These are phyloP conservation scores for Ptychobarbus kaznakovi DNA, from an alignment of 2,797 vertebrate species.

Conservation along the genomic window DNA sequence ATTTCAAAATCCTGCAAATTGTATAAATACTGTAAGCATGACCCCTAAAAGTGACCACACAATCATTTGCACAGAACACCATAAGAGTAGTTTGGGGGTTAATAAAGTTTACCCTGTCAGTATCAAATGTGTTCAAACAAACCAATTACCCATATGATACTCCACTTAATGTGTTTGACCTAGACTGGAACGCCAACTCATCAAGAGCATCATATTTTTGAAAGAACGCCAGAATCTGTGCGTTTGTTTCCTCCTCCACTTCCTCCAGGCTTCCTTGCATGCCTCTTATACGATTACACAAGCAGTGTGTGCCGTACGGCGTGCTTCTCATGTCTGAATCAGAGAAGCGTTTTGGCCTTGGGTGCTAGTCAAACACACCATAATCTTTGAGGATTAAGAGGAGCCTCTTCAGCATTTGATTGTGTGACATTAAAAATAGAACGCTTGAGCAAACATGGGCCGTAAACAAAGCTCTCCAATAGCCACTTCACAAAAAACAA, in stretches of 20 bases:
- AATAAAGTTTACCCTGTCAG: neutral
- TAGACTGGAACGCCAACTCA: neutral
- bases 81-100: neutral
- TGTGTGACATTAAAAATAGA: slow-evolving; percentile 64
- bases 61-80: neutral
- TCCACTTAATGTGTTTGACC: neutral
- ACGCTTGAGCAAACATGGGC: slow-evolving; percentile 56
- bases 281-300: slow-evolving; percentile 45
- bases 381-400: slow-evolving; percentile 60
- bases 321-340: slow-evolving; percentile 54
- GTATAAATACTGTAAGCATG: neutral
- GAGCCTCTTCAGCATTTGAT: slow-evolving; percentile 62
- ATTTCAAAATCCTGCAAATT: neutral
- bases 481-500: slow-evolving; percentile 53
- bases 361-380: slow-evolving; percentile 58
- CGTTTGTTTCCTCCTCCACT: slow-evolving; percentile 40
- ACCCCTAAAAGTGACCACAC: neutral
- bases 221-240: neutral
- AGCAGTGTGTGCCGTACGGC: slow-evolving; percentile 27
- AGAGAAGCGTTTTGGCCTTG: slow-evolving; percentile 59
- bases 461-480: slow-evolving; percentile 57
- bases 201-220: slow-evolving; percentile 24
- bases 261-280: slow-evolving; percentile 33
- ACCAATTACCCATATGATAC: slow-evolving; percentile 13
- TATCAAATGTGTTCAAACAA: slow-evolving; percentile 5